phyloP scores from a whole-genome alignment of 2,113 vertebrate genomes.

The Myotis yumanensis region DNA sequence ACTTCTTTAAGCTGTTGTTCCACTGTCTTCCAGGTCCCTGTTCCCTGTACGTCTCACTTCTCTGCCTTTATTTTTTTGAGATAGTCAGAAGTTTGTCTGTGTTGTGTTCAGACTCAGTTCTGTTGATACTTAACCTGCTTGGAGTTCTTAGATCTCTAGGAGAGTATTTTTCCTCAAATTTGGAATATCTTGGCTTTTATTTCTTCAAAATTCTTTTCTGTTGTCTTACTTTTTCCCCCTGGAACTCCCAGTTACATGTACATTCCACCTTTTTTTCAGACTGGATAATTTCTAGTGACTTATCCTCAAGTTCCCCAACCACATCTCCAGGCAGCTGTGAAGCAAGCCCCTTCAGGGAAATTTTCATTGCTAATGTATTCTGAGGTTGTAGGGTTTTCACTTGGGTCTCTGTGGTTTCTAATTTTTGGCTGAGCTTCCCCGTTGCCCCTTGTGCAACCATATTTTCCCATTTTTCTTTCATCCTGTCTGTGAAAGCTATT shows the following conservation, averaged over 20 bases:
- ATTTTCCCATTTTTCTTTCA: background rate
- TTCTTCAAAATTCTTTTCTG: background rate
- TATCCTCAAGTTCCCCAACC: background rate
- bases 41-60: rapidly evolving
- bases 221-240: background rate
- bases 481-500: background rate
- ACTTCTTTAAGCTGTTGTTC: rapidly evolving
- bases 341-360: background rate
- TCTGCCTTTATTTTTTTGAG: no score
- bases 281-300: background rate
- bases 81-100: background rate
- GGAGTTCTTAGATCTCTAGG: background rate
- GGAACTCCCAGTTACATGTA: rapidly evolving
- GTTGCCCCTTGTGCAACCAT: background rate
- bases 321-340: background rate
- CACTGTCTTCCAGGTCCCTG: background rate
- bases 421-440: background rate
- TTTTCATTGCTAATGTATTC: background rate
- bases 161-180: background rate
- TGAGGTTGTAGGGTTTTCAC: background rate
- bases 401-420: background rate
- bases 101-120: background rate
- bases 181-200: background rate
- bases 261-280: rapidly evolving
- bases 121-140: background rate